These are phyloP conservation scores for Karalla daura DNA, from an alignment of 2,797 vertebrate species.

Conservation along the genomic window DNA sequence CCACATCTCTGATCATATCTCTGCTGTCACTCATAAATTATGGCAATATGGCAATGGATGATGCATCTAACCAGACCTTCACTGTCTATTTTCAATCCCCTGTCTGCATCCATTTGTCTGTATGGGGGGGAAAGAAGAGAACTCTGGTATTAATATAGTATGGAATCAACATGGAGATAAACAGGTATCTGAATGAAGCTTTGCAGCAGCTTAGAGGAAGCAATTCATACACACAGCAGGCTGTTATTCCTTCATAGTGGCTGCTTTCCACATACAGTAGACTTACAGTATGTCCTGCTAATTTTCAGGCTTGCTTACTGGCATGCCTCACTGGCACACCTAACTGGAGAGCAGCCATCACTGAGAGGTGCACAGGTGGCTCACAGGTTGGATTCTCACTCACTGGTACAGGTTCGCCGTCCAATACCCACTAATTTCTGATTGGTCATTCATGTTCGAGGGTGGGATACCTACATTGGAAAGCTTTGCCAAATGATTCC, in stretches of 20 bases:
- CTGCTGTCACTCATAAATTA: conserved; percentile 73
- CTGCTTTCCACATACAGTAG: conserved; percentile 18
- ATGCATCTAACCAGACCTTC: conserved; percentile 44
- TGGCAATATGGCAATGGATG: conserved; percentile 52
- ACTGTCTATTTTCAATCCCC: conserved; percentile 18
- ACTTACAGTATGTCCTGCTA: conserved; percentile 17
- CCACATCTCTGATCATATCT: conserved; percentile 70
- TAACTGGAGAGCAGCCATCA: conserved; percentile 30
- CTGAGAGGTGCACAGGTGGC: conserved; percentile 40
- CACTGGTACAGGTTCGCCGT: neutral
- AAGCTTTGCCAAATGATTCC: neutral
- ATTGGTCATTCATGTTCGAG: conserved; percentile 11
- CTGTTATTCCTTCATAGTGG: conserved; percentile 3
- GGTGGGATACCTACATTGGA: neutral
- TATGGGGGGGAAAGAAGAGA: conserved; percentile 9
- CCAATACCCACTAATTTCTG: neutral
- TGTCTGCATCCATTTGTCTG: conserved; percentile 14
- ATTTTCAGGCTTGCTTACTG: conserved; percentile 16
- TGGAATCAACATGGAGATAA: neutral
- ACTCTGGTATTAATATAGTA: neutral
- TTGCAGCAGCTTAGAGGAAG: neutral
- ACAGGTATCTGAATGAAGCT: neutral
- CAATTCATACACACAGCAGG: neutral
- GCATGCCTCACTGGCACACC: conserved; percentile 24
- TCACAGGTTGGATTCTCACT: conserved; percentile 24